Base-by-base conservation (phyloP, 1,140 invertebrate genomes). In the Pollicipes pollicipes region DNA sequence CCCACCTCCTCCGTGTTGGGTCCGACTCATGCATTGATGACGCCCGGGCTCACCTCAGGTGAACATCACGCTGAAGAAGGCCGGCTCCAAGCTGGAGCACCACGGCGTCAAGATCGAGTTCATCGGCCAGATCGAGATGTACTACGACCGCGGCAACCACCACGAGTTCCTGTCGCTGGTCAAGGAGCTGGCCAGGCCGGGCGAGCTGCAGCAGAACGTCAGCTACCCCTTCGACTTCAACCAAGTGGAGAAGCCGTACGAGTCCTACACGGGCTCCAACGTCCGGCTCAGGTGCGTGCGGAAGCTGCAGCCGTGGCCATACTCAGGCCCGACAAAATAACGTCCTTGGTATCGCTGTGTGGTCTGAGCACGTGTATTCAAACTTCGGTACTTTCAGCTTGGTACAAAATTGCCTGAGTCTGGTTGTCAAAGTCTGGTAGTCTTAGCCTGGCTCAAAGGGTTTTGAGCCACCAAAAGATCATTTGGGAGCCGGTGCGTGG, bases 101-200 rank as follows among this genome's bases (percentile, higher is more conserved):
- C 95, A 98, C 80, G 97, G 97, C 74, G 98, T 99, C 74, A 98
- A 98, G 84, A 94, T 99, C 73, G 97, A 99, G 82, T 96, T 99
- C 78, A 93, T 99, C 80, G 97, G 97, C 73, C 96, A 98, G 83
- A 98, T 99, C 80, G 97, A 99, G 80, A 83, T 99, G 73, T 98
- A 96, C 79, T 98, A 98, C 80, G 97, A 99, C 82, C 85, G 96
- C 78, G 94, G 95, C 69, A 99, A 98, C 83, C 96, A 98, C 80
- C 92, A 98, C 80, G 97, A 99, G 78, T 99, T 99, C 79, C 91
- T 92, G 76, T 97, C 91, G 68, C 80, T 98, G 70, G 91, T 97
- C 1, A 98, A 97, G 78, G 96, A 99, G 77, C 78, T 99, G 71
- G 94, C 95, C 1, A 85, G 94, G 74, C 95, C 97, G 13, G 97